Evolutionary conservation across 2,888 invertebrate genomes (phyloP), one percentile per base, ranked within the genome.

Genomic region (Aspidiotus rigidus): DNA sequence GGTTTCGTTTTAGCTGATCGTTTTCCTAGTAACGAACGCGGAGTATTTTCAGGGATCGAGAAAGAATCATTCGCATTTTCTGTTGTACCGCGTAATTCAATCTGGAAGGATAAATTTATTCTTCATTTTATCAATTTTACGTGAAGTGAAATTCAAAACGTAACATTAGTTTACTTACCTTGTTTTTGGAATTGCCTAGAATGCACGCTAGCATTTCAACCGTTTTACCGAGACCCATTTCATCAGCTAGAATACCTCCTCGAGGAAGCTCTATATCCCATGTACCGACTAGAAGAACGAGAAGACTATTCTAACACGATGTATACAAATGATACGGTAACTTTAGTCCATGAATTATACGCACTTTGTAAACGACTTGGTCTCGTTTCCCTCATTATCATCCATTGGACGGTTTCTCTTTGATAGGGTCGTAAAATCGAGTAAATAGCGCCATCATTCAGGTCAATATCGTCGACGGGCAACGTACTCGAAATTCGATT

Each of bases 221-320:
- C 0, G 95, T 95, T 80, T 95, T 95, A 8, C 94, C 94, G 2
- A 95, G 80, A 0, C 94, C 94, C 97, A 98, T 98, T 81, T 98
- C 97, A 78, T 98, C 97, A 0, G 96, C 97, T 72, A 98, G 81
- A 75, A 98, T 96, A 0, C 94, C 95, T 76, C 96, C 60, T 96
- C 87, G 15, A 88, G 86, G 75, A 93, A 90, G 71, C 86, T 85
- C 78, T 93, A 89, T 79, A 96, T 85, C 0, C 95, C 87, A 0
- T 87, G 86, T 40, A 95, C 80, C 95, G 95, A 97, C 78, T 96
- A 15, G 6, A 71, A 57, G 39, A 10, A 70, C 3, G 61, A 57
- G 49, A 64, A 13, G 10, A 67, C 7, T 44, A 64, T 3, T 57
- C 13, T 3, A 11, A n/a, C 11, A 16, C 16, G 28, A 15, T 57